Evolutionary conservation across 2,797 vertebrate genomes (phyloP).

Genomic region (Clarias platycephalus): DNA sequence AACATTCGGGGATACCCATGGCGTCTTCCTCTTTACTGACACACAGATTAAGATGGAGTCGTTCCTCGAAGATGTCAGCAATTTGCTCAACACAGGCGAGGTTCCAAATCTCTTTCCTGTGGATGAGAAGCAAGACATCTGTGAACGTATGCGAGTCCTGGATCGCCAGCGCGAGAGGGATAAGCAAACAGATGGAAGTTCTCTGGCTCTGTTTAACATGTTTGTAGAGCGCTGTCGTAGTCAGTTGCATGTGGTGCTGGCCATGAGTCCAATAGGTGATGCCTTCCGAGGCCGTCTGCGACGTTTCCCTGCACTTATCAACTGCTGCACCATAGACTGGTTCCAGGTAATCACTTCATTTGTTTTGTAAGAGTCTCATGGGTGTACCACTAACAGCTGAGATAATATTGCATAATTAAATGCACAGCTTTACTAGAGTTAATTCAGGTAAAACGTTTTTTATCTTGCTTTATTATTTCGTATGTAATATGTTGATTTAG

Average conservation of each 20-base stretch:
- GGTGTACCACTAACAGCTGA: not conserved
- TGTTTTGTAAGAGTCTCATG: not conserved
- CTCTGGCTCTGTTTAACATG: conserved; percentile 87
- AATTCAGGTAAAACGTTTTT: not conserved
- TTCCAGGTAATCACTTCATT: conserved; percentile 85
- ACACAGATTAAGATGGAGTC: conserved; percentile 89
- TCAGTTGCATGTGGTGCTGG: conserved; percentile 86
- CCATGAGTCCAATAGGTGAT: conserved; percentile 92
- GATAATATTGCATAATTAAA: not conserved
- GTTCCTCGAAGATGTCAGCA: conserved; percentile 88
- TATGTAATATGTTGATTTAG: too few relatives aligned
- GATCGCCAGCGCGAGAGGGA: conserved; percentile 82
- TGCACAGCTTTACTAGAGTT: not conserved
- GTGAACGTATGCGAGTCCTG: conserved; percentile 84
- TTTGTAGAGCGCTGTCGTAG: conserved; percentile 86
- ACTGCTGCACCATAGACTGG: conserved; percentile 97
- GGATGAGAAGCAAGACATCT: conserved; percentile 89
- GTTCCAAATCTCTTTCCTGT: conserved; percentile 86
- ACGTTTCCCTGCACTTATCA: conserved; percentile 92
- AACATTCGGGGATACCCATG: conserved; percentile 79
- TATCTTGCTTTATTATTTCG: too few relatives aligned
- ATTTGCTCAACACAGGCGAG: conserved; percentile 90
- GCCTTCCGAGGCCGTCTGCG: conserved; percentile 83
- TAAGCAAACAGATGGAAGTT: conserved; percentile 87
- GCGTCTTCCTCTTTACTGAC: conserved; percentile 89